Base-by-base conservation (phyloP, 2,888 invertebrate genomes). In the Danaus chrysippus region DNA sequence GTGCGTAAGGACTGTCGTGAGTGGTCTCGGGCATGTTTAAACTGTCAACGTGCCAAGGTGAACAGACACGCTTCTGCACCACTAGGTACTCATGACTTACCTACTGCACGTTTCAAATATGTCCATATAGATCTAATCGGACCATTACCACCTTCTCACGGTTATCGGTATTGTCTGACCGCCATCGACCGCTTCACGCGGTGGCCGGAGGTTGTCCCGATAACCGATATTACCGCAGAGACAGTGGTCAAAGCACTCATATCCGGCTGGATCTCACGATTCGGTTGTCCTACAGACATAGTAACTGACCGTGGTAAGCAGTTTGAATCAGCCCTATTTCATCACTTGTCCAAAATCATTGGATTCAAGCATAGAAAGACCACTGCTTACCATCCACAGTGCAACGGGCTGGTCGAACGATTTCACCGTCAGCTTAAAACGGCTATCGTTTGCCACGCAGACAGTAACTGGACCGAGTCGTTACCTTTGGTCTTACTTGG, bases 71-170 rank as follows among this genome's bases (percentile, higher is more conserved):
- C 62, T 0, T 44, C 49, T 3, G 34, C 73, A 34, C 76, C 75
- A 1, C 6, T 69, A 1, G 59, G 65, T 1, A 56, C 56, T 0
- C 71, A 77, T 44, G 12, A 61, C 6, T 9, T 62, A 19, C 73
- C 74, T 0, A 57, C 66, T 0, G 60, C 44, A 0, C 64, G 78
- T 8, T 81, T 81, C 63, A 66, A 68, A 13, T 74, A 79, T 17
- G 49, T 86, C 6, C 83, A 87, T 68, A 71, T 88, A 2, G 84
- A 89, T 68, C 69, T 90, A 8, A 75, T 90, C 1, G 83, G 83
- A 3, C 84, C 84, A 0, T 64, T 86, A 10, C 80, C 83, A 15
- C 9, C 61, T 1, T 73, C 73, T 0, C 44, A 71, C 12, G 77
- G 74, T 10, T 74, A 64, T 58, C 64, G 68, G 3, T 84, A 83